Base-by-base conservation (phyloP, 2,888 invertebrate species). In the Phlogophora meticulosa region DNA sequence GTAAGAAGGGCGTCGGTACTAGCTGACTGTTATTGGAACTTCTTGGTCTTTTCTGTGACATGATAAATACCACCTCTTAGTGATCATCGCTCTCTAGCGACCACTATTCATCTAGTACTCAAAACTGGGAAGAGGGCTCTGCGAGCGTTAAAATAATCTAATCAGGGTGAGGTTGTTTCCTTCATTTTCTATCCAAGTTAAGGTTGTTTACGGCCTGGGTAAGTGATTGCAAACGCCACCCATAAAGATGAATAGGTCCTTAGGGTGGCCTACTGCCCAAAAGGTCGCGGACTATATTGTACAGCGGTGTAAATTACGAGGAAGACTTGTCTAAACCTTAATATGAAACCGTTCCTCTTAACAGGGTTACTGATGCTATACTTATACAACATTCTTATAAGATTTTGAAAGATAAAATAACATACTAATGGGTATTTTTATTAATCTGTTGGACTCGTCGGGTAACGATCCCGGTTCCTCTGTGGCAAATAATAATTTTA, bases 381-480 rank as follows among this genome's bases (percentile, higher is more conserved):
- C 5, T 2, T 28, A 4, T 45, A n/a, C 4, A 11, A 70, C 17
- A 58, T 48, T 49, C 5, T 28, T 13, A 11, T 2, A 24, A 5
- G 13, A 28, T 20, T 43, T 32, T 28, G 13, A 5, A 65, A 22
- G 7, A 49, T 20, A 28, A 49, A 49, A 43, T 20, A 13, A 7
- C n/a, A 13, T 28, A 49, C 7, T n/a, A n/a, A n/a, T 28, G 28
- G 5, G 28, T 28, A 4, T 28, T 28, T 28, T n/a, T 28, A 4
- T 28, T 28, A 28, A 28, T n/a, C 4, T 28, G 11, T 34, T 51
- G 20, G 32, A 51, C 11, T 17, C 9, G 17, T 93, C 92, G 93
- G 93, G 92, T 93, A 94, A 94, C 93, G 94, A 94, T 94, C 93
- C 90, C n/a, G n/a, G n/a, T n/a, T n/a, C n/a, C n/a, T n/a, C n/a